Base-by-base conservation (phyloP, 2,113 vertebrate genomes). In the Dromaius novaehollandiae region DNA sequence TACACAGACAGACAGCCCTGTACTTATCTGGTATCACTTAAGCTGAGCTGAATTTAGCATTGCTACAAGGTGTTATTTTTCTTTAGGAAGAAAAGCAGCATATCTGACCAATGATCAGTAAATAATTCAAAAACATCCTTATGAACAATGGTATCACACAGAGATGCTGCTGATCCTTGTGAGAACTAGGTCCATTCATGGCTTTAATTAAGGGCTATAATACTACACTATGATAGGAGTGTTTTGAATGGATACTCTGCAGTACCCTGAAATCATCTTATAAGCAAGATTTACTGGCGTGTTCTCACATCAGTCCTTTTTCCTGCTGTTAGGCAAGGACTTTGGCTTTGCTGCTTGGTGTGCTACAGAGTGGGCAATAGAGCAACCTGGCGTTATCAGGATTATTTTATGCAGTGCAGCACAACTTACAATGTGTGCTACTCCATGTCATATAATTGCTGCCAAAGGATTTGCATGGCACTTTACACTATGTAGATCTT, bases 101-200 rank as follows among this genome's bases (percentile, higher is more conserved):
- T 56, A 26, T 66, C 32, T 13, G 70, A 75, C 78, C 18, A 86
- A 82, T 88, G 69, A 70, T 63, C 69, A 18, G 78, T 96, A 74
- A 97, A 93, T 97, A 96, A 97, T 81, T 97, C 66, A 96, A 19
- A 93, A 92, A 51, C 38, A 69, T 89, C 36, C 64, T 96, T 92
- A 77, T 78, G 73, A 92, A 93, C 68, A 82, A 9, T 69, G 36
- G n/a, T 60, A 71, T 81, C 70, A 64, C 10, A 34, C 12, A 84
- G 78, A 63, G 24, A 51, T 78, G 74, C 84, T 84, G 65, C 66
- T 96, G 12, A n/a, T 90, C 56, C 69, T 91, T 92, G 80, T 48
- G 90, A 93, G 75, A 91, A 30, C n/a, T 65, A 60, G 32, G 11
- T 75, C 74, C 34, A 16, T 63, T 84, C 55, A 17, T 40, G 89